Conservation (phyloP, 2,797 vertebrate species). For the Propithecus deckenii region DNA sequence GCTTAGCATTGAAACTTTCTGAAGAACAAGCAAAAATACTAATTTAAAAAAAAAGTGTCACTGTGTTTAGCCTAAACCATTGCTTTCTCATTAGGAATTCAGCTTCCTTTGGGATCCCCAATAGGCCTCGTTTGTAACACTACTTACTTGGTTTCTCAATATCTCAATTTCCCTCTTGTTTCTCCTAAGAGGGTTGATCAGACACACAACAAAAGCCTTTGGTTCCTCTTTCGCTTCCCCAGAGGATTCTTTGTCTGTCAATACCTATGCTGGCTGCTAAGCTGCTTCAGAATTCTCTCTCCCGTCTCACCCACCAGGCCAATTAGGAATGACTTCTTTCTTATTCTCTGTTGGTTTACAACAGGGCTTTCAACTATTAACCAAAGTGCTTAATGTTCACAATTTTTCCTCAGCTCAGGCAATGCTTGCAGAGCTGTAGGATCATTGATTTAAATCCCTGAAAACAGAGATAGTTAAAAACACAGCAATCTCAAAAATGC, state of each 20-base stretch:
- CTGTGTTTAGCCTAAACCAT: not conserved
- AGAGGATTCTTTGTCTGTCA: not conserved
- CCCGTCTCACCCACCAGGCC: not conserved
- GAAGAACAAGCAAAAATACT: not conserved
- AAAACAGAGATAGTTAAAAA: slow-evolving; percentile 51
- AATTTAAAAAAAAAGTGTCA: not conserved
- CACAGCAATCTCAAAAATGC: slow-evolving; percentile 23
- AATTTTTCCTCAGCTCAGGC: not conserved
- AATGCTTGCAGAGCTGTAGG: not conserved
- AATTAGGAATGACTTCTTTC: not conserved
- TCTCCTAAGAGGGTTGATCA: slow-evolving; percentile 48
- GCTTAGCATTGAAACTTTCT: not conserved
- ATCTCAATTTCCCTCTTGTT: slow-evolving; percentile 16
- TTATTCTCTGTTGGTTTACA: slow-evolving; percentile 34
- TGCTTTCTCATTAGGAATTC: slow-evolving; percentile 31
- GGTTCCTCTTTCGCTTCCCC: slow-evolving; percentile 1
- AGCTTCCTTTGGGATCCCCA: slow-evolving; percentile 20
- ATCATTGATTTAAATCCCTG: not conserved
- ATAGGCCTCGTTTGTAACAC: not conserved
- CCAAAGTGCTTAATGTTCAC: not conserved
- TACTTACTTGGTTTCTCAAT: not conserved
- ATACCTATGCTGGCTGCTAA: not conserved
- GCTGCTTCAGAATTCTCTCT: not conserved
- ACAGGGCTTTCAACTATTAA: slow-evolving; percentile 29
- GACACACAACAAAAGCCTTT: slow-evolving; percentile 3